Conservation (phyloP, 1,140 invertebrate species). For the Calliphora vicina region DNA sequence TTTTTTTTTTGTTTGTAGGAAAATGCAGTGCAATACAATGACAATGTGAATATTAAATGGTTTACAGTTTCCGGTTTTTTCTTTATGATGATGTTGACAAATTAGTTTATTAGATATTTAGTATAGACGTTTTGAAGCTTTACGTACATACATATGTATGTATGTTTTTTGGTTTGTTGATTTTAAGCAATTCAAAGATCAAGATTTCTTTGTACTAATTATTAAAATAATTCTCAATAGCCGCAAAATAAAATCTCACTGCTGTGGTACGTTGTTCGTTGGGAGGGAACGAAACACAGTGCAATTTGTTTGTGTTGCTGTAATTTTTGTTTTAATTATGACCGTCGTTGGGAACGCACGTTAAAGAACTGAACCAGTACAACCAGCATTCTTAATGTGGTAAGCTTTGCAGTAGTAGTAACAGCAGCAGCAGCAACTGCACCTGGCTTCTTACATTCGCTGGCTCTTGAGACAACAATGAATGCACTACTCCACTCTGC, state of each 20-base stretch:
- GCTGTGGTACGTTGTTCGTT: neutral
- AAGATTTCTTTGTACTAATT: neutral
- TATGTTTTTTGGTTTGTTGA: neutral
- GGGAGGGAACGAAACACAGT: neutral
- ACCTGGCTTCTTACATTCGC: slow-evolving; percentile 11
- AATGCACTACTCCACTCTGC: neutral
- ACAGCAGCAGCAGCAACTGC: neutral
- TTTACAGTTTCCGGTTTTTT: neutral
- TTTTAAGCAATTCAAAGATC: neutral
- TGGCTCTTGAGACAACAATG: neutral
- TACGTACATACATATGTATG: neutral
- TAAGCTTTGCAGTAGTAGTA: neutral
- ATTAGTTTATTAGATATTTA: neutral
- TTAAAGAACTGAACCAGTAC: slow-evolving; percentile 28
- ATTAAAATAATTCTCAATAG: no score
- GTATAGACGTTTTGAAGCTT: neutral
- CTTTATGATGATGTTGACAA: neutral
- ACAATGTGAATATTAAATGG: neutral
- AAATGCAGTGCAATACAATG: slow-evolving; percentile 6
- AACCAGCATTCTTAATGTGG: slow-evolving; percentile 22
- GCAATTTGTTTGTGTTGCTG: neutral
- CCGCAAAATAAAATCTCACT: neutral
- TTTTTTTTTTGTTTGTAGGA: neutral
- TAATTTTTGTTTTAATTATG: slow-evolving; percentile 6
- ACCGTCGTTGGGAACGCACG: slow-evolving; percentile 8